Base-by-base conservation (phyloP, 2,888 invertebrate genomes). In the Caenorhabditis wallacei region DNA sequence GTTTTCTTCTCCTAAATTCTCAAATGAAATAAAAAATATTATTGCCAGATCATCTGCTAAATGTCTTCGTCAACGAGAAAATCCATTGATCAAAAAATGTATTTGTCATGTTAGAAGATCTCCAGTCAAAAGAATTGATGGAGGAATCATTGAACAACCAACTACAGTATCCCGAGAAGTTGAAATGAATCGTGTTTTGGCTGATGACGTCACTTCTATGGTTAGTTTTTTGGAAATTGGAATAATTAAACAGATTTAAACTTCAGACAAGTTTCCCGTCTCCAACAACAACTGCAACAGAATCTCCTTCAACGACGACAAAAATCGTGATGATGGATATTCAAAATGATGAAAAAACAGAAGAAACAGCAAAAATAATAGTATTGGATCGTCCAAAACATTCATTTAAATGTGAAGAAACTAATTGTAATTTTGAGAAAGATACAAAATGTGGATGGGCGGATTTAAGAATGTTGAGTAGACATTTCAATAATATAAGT, bases 401-500 rank as follows among this genome's bases (percentile, higher is more conserved):
- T n/a, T 5, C 16, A 13, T 20, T 61, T 0, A 78, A 70, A 35
- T 82, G 82, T 37, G 68, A 68, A 35, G 82, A 78, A 53, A 78
- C 70, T 0, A 72, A 61, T 48, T 82, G 82, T 61, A 78, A 68
- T 56, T 82, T 82, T 22, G 82, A 82, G 26, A 78, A 82, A 57
- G 71, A 78, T n/a, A 82, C 82, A 7, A 72, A 72, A 26, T 82
- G 82, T 53, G 72, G 88, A 51, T 88, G 88, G 88, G 83, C 85
- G 1, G 87, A 88, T 80, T 61, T 88, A 40, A 59, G 87, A 18
- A 75, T 84, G 54, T 64, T 87, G 35, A 81, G 82, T 61, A 11
- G 66, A 2, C 85, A 87, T 40, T 88, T 88, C 80, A 88, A 87
- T 64, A 88, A 88, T 74, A 87, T 88, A 30, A 85, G 85, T 66